Percentiles rank a stretch among this genome's conserved stretches.
Evolutionary conservation across 2,113 vertebrate species (phyloP).

Genomic region (Microtus richardsoni): DNA sequence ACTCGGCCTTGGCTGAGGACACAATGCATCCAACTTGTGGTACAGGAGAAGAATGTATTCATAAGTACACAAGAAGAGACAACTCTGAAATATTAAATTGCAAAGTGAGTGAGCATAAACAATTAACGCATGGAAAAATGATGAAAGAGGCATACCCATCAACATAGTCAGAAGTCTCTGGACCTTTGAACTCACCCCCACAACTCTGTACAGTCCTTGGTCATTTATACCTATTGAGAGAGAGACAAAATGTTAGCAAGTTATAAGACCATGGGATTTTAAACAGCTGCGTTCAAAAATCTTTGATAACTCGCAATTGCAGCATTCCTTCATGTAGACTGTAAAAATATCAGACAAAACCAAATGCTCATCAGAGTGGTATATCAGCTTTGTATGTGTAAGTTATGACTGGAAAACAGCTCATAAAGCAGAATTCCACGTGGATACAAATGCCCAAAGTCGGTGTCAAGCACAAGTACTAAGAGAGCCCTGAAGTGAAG

Average conservation of each 20-base stretch:
- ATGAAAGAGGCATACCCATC: conserved; percentile 94
- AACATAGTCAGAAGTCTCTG: conserved; percentile 98
- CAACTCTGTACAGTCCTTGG: conserved; percentile 98
- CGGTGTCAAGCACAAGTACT: neutral
- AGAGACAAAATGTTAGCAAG: conserved; percentile 56
- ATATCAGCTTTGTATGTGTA: neutral
- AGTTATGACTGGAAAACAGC: conserved; percentile 48
- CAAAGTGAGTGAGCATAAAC: conserved; percentile 62
- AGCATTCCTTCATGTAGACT: conserved; percentile 7
- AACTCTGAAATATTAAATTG: conserved; percentile 24
- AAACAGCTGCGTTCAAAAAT: conserved; percentile 38
- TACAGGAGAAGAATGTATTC: neutral
- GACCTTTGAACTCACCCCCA: conserved; percentile 98
- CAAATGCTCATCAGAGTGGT: conserved; percentile 60
- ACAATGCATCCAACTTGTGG: neutral
- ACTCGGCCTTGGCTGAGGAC: neutral
- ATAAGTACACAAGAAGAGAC: neutral
- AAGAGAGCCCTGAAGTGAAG: neutral
- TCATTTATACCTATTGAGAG: conserved; percentile 94
- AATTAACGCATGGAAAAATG: conserved; percentile 77
- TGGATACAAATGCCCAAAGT: neutral
- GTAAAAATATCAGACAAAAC: conserved; percentile 64
- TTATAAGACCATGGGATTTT: conserved; percentile 50
- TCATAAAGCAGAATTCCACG: neutral
- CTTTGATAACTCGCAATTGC: conserved; percentile 59